phyloP scores from a whole-genome alignment of 2,888 invertebrate species.

The Sabatieria punctata region DNA sequence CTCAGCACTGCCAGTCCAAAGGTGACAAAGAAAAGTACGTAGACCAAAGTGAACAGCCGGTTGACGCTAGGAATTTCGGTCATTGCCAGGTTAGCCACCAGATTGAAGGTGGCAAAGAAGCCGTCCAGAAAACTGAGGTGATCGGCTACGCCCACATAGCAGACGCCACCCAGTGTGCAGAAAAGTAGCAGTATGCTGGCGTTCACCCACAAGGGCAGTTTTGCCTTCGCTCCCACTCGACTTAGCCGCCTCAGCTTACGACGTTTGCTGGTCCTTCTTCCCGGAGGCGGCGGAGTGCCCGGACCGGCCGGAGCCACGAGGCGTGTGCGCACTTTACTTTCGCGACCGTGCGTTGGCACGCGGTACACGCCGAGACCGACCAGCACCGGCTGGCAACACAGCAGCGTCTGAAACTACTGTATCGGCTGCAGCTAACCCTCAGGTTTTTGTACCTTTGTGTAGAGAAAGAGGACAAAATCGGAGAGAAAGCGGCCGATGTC shows the following conservation, averaged over 20 bases:
- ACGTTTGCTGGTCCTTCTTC: too few relatives aligned
- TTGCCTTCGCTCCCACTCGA: constrained; percentile 12
- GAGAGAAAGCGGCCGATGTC: constrained; percentile 29
- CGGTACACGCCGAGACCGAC: too few relatives aligned
- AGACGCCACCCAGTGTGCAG: constrained; percentile 26
- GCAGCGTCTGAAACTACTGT: too few relatives aligned
- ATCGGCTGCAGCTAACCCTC: too few relatives aligned
- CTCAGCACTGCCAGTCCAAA: constrained; percentile 29
- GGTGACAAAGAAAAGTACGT: constrained; percentile 28
- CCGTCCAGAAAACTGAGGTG: constrained; percentile 13
- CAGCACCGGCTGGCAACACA: too few relatives aligned
- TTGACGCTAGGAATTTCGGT: constrained; percentile 27
- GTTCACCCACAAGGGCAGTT: constrained; percentile 28
- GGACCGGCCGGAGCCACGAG: too few relatives aligned
- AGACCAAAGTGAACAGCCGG: constrained; percentile 23
- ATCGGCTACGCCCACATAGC: constrained; percentile 17
- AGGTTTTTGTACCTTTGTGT: constrained; percentile 16
- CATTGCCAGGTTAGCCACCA: constrained; percentile 30
- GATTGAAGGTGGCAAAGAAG: constrained; percentile 29
- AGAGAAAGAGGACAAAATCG: constrained; percentile 21
- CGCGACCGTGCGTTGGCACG: too few relatives aligned
- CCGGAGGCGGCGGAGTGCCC: too few relatives aligned
- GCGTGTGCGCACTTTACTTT: too few relatives aligned
- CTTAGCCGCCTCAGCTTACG: too few relatives aligned
- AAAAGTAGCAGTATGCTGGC: constrained; percentile 28